Percentiles rank a stretch among this genome's conserved stretches.
Conservation (phyloP, 2,113 vertebrate genomes). For the Limanda limanda region DNA sequence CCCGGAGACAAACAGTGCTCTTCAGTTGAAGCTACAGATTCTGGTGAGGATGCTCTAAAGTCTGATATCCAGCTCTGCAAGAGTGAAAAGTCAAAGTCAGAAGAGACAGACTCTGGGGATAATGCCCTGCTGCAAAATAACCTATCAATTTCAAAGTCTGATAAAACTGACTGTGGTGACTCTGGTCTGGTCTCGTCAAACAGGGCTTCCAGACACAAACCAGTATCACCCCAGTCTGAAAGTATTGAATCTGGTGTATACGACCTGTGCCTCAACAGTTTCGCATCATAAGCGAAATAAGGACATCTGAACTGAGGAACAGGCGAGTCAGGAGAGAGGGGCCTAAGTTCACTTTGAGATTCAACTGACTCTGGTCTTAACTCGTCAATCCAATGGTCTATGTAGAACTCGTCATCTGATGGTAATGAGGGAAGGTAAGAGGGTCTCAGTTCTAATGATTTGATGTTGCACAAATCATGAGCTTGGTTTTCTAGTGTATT, state of each 20-base stretch:
- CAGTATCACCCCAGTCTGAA: not conserved
- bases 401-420: not conserved
- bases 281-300: not conserved
- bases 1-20: not conserved
- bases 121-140: not conserved
- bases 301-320: not conserved
- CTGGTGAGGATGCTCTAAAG: not conserved
- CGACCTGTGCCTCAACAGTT: not conserved
- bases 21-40: not conserved
- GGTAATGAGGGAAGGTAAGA: not conserved
- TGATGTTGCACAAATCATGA: not conserved
- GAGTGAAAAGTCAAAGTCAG: not conserved
- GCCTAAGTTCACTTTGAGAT: not conserved
- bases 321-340: conserved; percentile 14
- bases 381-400: not conserved
- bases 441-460: not conserved
- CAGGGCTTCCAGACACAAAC: not conserved
- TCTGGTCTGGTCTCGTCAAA: conserved; percentile 1
- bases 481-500: no score
- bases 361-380: not conserved
- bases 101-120: not conserved
- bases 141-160: not conserved
- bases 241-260: no score
- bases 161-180: not conserved
- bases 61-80: not conserved